phyloP scores from a whole-genome alignment of 2,797 vertebrate genomes.

The Peromyscus aztecus region DNA sequence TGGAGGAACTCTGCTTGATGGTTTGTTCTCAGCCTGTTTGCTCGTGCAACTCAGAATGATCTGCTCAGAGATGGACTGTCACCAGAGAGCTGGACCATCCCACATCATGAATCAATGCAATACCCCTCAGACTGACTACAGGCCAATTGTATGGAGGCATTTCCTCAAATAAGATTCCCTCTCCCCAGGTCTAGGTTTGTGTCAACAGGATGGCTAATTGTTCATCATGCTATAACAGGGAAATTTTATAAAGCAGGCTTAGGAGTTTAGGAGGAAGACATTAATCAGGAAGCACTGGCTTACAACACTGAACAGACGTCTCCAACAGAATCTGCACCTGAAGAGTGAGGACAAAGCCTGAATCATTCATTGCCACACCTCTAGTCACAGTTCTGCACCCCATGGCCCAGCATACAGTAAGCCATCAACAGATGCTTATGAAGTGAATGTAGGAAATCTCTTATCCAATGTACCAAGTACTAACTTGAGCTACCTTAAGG shows the following conservation, averaged over 20 bases:
- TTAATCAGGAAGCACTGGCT: background rate
- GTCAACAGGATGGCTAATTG: background rate
- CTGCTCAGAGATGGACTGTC: background rate
- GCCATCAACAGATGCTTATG: background rate
- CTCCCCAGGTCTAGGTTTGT: background rate
- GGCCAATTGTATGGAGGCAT: background rate
- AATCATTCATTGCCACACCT: accelerated
- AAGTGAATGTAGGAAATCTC: background rate
- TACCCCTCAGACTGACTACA: background rate
- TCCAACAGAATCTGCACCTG: background rate
- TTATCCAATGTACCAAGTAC: background rate
- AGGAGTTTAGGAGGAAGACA: background rate
- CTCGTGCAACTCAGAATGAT: background rate
- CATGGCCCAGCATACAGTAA: background rate
- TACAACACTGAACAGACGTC: background rate
- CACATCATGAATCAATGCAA: background rate
- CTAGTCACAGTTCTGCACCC: background rate
- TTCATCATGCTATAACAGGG: background rate
- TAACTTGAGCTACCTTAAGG: background rate
- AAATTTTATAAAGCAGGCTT: conserved; percentile 4
- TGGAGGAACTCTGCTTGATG: too few relatives aligned
- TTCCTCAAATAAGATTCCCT: background rate
- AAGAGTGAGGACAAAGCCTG: background rate
- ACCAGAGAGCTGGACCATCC: background rate
- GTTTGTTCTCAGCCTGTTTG: background rate